These are phyloP conservation scores for Cremastobaeus sp. DNA, from an alignment of 2,888 invertebrate genomes.

Conservation along the genomic window DNA sequence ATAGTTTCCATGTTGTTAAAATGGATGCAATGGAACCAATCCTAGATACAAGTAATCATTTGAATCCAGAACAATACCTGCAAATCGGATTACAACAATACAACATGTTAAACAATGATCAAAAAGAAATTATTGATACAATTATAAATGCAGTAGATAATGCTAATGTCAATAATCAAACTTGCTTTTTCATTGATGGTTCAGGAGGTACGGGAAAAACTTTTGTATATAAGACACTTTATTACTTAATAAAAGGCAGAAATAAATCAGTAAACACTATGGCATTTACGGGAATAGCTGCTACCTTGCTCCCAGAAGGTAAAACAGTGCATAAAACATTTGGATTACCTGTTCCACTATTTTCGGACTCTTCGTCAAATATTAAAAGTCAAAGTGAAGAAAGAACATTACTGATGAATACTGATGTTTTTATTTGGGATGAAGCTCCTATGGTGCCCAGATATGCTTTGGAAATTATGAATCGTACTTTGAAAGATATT, in stretches of 20 bases:
- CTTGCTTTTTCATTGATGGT: too few species aligned
- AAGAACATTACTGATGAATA: too few species aligned
- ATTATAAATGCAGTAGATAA: constrained; percentile 23
- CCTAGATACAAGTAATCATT: background rate
- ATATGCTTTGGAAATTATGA: constrained; percentile 55
- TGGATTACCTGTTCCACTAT: too few species aligned
- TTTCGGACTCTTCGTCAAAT: too few species aligned
- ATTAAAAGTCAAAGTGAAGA: constrained; percentile 58
- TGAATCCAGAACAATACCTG: background rate
- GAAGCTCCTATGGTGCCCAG: constrained; percentile 26
- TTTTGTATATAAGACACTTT: too few species aligned
- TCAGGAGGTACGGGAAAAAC: too few species aligned
- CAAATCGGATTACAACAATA: too few species aligned
- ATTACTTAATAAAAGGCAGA: background rate
- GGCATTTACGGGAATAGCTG: too few species aligned
- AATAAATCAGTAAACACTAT: constrained; percentile 40
- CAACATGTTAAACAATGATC: too few species aligned
- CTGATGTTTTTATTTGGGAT: too few species aligned
- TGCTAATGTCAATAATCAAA: too few species aligned
- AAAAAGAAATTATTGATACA: constrained; percentile 31
- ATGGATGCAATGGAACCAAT: background rate
- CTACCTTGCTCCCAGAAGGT: constrained; percentile 70
- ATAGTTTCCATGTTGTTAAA: background rate
- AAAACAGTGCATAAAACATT: constrained; percentile 73
- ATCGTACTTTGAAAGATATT: constrained; percentile 59